Evolutionary conservation across 2,797 vertebrate species (phyloP), one percentile per base, ranked within the genome.

Genomic region (Leptodactylus fallax): DNA sequence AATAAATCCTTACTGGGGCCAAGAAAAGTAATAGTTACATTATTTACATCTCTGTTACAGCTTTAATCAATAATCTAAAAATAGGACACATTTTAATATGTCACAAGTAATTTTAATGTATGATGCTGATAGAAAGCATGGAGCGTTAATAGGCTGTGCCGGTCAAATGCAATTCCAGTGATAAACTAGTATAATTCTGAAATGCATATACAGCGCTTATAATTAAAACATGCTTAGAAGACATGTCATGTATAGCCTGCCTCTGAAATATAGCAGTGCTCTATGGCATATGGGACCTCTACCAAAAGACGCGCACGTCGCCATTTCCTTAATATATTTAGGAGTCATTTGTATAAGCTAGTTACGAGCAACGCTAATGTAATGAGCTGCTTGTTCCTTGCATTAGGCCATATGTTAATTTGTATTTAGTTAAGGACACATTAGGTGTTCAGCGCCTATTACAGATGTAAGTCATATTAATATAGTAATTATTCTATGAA

Each of bases 1-100:
- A 85, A 92, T 84, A 92, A 85, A 91, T 91, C 91, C 85, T 61
- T 90, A 16, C 81, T 91, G 87, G 79, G 63, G 79, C 91, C 91
- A 55, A 85, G 89, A 92, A 90, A 92, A 91, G 86, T 6, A 85
- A 72, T 90, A 79, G 89, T 85, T 88, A 72, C 61, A 85, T 90
- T 91, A 85, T 92, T 93, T 92, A 90, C 89, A 85, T 91, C 78
- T 91, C 16, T 6, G 90, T 86, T 3, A 4, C n/a, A 60, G 25
- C 71, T 53, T 84, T 90, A 87, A 90, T 90, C 56, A 88, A 72
- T 85, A 90, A 19, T 51, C 25, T 87, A 89, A 83, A 90, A 90
- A 87, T 81, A 82, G 21, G 58, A 36, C 4, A 6, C 86, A 49
- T 87, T 78, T 27, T 87, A 13, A 78, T 86, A 89, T 23, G 8